Base-by-base conservation (phyloP, 2,113 vertebrate species). In the Forbesichthys papilliferus region DNA sequence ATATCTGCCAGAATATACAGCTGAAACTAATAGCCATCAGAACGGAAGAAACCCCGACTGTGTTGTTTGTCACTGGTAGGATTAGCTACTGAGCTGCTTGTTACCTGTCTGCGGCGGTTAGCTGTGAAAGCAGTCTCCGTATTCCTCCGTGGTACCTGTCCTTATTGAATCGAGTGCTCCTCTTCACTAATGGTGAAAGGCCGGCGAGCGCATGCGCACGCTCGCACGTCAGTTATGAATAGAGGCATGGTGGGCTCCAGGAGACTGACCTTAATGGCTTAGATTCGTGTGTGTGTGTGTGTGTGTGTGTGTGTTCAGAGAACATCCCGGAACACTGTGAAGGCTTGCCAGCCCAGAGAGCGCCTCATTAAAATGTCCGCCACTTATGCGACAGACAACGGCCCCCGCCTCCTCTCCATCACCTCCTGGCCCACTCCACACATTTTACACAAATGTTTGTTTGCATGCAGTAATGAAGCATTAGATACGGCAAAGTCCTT, bases 391-490 rank as follows among this genome's bases (percentile, higher is more conserved):
- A 34, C 1, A 48, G 59, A 73, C 80, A 68, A 72, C 74, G 75
- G 59, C 58, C 33, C 49, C 36, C 12, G n/a, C 12, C 53, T 3
- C 53, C 3, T 13, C 64, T 51, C 20, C 20, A 48, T 48, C 33
- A 57, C 49, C 20, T 27, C 20, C 53, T 6, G 4, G 6, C 53
- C 13, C 33, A 48, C 27, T n/a, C 42, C 27, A 55, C 56, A 62
- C 53, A 62, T 68, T 47, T 11, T 71, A 33, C 72, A 64, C 47
- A 79, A 72, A 75, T 84, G 61, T 74, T 79, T 83, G 71, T 87
- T 86, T 84, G 68, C 81, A 84, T 76, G 61, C 66, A 51, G 42
- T 77, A 66, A 80, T 49, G 61, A 77, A 73, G 48, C 67, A 14
- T 75, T 71, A 48, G 47, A 59, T 74, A 80, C 27, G 27, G 27